A percentile compares a stretch with the other conserved stretches of the same genome.
phyloP scores from a whole-genome alignment of 2,113 vertebrate species.

The Carlito syrichta region DNA sequence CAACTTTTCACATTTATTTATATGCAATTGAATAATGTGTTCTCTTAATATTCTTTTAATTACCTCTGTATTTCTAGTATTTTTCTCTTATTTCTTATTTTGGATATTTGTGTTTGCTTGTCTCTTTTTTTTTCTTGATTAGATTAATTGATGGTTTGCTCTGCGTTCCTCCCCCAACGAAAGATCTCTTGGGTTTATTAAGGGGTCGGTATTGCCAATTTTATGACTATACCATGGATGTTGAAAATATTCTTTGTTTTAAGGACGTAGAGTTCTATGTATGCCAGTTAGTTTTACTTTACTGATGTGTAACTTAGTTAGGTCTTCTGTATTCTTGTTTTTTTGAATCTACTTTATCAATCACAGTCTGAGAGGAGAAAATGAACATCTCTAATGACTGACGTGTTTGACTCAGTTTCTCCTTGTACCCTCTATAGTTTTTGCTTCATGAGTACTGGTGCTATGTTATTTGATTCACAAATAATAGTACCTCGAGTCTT shows the following conservation, averaged over 20 bases:
- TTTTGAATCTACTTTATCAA: background rate
- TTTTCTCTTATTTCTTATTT: background rate
- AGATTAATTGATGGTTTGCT: background rate
- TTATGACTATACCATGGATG: background rate
- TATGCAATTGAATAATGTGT: background rate
- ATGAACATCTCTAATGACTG: background rate
- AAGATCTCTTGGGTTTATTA: background rate
- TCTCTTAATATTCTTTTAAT: background rate
- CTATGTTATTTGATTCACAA: background rate
- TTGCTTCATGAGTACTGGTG: background rate
- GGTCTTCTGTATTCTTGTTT: background rate
- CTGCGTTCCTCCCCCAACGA: background rate
- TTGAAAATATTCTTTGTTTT: background rate
- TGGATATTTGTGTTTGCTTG: background rate
- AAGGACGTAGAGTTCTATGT: background rate
- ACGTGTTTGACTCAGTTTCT: background rate
- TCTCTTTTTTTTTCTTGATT: background rate
- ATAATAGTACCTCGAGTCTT: fast-evolving
- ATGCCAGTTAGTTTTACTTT: background rate
- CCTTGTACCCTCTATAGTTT: background rate
- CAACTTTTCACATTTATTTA: background rate
- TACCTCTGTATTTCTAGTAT: background rate
- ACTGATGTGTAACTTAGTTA: background rate
- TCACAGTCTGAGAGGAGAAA: background rate
- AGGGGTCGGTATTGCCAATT: background rate